Percentiles rank a stretch among this genome's conserved stretches.
Conservation (phyloP, 2,888 invertebrate species). For the Agrilus cyanescens region DNA sequence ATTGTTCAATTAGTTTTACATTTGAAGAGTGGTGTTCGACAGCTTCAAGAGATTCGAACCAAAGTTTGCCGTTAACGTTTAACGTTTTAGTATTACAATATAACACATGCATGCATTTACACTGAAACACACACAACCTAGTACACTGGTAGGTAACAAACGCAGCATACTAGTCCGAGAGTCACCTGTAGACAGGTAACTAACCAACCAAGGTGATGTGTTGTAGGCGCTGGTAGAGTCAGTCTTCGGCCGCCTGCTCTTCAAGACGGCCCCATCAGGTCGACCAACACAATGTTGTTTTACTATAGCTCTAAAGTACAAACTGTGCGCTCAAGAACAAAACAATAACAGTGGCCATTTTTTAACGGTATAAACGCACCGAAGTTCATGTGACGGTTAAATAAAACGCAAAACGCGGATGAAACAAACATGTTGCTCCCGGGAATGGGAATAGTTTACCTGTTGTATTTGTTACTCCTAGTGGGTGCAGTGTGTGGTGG, state of each 20-base stretch:
- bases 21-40: too few species aligned
- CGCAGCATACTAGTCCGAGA: not conserved
- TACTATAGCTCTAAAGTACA: not conserved
- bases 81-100: too few species aligned
- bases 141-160: not conserved
- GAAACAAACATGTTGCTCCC: constrained; percentile 19
- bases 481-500: constrained; percentile 11
- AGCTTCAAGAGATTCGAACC: too few species aligned
- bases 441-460: constrained; percentile 16
- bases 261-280: constrained; percentile 4
- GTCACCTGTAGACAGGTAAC: constrained; percentile 22
- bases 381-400: constrained; percentile 18
- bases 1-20: too few species aligned
- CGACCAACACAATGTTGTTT: too few species aligned
- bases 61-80: too few species aligned
- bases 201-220: constrained; percentile 18
- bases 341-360: too few species aligned
- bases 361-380: too few species aligned
- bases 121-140: too few species aligned
- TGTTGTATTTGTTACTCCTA: constrained; percentile 12
- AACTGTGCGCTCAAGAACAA: constrained; percentile 2
- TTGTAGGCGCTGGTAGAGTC: constrained; percentile 14
- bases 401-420: constrained; percentile 2
- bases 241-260: constrained; percentile 19
- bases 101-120: too few species aligned